Evolutionary conservation across 2,113 vertebrate species (phyloP), one percentile per base, ranked within the genome.

Genomic region (Brachionichthys hirsutus): DNA sequence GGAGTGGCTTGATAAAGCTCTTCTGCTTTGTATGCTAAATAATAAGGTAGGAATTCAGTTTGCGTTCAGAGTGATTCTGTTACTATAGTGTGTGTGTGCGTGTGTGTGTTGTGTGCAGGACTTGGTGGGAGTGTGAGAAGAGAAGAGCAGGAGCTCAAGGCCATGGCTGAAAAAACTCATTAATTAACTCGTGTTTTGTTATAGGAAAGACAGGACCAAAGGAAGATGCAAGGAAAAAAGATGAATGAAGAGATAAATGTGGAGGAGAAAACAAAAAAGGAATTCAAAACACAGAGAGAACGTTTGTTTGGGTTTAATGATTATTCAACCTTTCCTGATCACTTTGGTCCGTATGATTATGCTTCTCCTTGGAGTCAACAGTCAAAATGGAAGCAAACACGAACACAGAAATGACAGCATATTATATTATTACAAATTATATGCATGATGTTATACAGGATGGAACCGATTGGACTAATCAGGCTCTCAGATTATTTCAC

Each of bases 31-130:
- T 6, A 6, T 30, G 24, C 24, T 30, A n/a, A n/a, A n/a, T n/a
- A 30, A 30, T 30, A 30, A 30, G 3, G 4, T 30, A 30, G 24
- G 24, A 61, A 65, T 78, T 74, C 67, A 61, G 76, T 75, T 82
- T 81, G 77, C 85, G 80, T 88, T 73, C 64, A 9, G 78, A 30
- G 76, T 77, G 74, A 84, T 82, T 88, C 85, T 88, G 87, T 84
- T 78, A 80, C 47, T 35, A 63, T 67, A 61, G 52, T 83, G 73
- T 80, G 36, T 74, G 61, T 70, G 43, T 60, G 57, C 51, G 55
- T 36, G n/a, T n/a, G n/a, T n/a, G n/a, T n/a, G n/a, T 22, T 62
- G 47, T 74, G 66, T 45, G 71, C 44, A 44, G 24, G 73, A 45
- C n/a, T 50, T 16, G 35, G 41, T 53, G 71, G 41, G 63, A 49